A percentile compares a stretch with the other conserved stretches of the same genome.
phyloP scores from a whole-genome alignment of 2,888 invertebrate genomes.

The Chrysina gloriosa region DNA sequence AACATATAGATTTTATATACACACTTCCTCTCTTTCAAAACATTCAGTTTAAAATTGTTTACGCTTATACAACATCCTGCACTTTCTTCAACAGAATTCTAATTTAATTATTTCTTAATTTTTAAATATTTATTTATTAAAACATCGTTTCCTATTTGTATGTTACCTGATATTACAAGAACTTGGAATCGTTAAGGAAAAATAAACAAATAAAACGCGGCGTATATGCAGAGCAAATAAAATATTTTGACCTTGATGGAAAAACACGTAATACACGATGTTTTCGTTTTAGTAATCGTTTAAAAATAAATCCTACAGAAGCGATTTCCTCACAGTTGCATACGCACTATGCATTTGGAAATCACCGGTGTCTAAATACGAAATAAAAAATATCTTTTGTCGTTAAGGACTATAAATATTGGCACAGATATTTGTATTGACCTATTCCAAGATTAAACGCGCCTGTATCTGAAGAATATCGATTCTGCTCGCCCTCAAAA shows the following conservation, averaged over 20 bases:
- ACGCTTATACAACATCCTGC: no score
- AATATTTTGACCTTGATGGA: constrained; percentile 30
- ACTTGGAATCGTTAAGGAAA: no score
- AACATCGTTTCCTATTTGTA: no score
- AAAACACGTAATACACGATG: constrained; percentile 30
- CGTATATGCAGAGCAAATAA: constrained; percentile 14
- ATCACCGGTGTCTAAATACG: background rate
- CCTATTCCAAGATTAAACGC: constrained; percentile 28
- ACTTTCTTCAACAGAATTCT: no score
- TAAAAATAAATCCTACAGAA: constrained; percentile 32
- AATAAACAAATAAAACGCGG: background rate
- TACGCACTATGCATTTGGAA: constrained; percentile 8
- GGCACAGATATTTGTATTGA: constrained; percentile 9
- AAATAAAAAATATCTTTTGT: background rate
- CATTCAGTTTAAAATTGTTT: no score
- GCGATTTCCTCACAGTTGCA: background rate
- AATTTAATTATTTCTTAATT: no score
- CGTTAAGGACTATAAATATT: constrained; percentile 13
- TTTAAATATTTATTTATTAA: no score
- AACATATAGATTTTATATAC: no score
- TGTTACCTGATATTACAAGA: no score
- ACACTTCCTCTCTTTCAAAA: no score
- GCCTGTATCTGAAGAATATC: constrained; percentile 5
- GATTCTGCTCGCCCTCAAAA: background rate
- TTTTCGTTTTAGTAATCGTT: constrained; percentile 37